Base-by-base conservation (phyloP, 2,888 invertebrate species). In the Pollenia griseotomentosa region DNA sequence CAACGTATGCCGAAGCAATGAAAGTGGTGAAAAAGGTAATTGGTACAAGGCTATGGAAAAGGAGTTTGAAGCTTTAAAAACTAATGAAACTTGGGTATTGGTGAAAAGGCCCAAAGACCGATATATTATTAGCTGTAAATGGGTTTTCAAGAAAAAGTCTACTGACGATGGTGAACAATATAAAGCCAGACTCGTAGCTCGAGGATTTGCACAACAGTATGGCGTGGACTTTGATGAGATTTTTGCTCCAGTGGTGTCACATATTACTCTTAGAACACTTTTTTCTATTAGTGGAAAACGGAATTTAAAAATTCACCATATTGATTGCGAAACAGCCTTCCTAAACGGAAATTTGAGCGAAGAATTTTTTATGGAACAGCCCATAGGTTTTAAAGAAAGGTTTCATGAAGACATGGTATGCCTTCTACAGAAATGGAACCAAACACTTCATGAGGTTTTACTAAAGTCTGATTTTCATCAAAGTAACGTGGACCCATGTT, bases 311-410 rank as follows among this genome's bases (percentile, higher is more conserved):
- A 71, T 71, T 55, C 71, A 71, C 5, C 44, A 71, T 12, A 71
- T 57, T 23, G 75, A 75, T 19, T 61, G 75, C 12, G 48, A 75
- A 51, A 65, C 63, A 7, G 46, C 61, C 19, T 63, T 61, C 12
- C 16, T 63, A 14, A 77, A 89, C 42, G 75, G 74, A 16, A 73
- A 88, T 42, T 57, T 88, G 9, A 55, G 77, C 46, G 87, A 88
- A 63, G 65, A 87, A n/a, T 88, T 88, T 57, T 89, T 75, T 40
- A 87, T 89, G 86, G 73, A 83, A 40, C 88, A 88, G n/a, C 78
- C 86, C 23, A 78, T 12, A 57, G 84, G 81, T 53, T 88, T 88
- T 44, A 83, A 87, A 48, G 82, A 78, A 83, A 74, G 51, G 0
- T 48, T n/a, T 53, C 12, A 53, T 12, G 73, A 55, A n/a, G 51